phyloP scores from a whole-genome alignment of 2,113 vertebrate genomes.

The Macaca nemestrina region DNA sequence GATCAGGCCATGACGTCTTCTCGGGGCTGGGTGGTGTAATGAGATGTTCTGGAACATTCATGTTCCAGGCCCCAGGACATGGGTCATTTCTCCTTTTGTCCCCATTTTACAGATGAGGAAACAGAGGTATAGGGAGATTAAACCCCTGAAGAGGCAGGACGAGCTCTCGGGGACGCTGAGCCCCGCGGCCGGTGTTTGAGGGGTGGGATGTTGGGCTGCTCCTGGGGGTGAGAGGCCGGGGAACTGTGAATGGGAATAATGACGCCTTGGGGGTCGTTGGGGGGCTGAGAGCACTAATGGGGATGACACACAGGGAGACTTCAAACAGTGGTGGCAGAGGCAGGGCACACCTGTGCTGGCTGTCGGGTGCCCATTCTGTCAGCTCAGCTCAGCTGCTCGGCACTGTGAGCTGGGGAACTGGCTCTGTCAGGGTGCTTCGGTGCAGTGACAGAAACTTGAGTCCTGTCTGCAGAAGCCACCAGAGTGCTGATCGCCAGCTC shows the following conservation, averaged over 20 bases:
- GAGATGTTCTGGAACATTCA: not conserved
- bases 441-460: not conserved
- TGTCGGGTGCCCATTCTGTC: not conserved
- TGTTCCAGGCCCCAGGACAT: not conserved
- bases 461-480: not conserved
- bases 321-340: fast-evolving
- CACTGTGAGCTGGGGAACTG: not conserved
- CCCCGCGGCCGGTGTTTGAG: fast-evolving
- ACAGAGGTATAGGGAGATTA: not conserved
- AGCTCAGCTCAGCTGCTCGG: fast-evolving
- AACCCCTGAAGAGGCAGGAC: not conserved
- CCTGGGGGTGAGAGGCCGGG: fast-evolving
- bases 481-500: not conserved
- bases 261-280: fast-evolving
- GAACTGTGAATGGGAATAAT: not conserved
- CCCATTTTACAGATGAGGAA: not conserved
- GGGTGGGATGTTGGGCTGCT: not conserved
- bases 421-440: fast-evolving
- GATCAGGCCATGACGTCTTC: not conserved
- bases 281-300: not conserved
- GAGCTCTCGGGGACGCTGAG: not conserved
- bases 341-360: fast-evolving
- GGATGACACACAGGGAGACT: not conserved
- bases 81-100: not conserved
- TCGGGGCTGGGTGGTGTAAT: not conserved